Conservation (phyloP, 1,140 invertebrate genomes). For the Latrodectus geometricus region DNA sequence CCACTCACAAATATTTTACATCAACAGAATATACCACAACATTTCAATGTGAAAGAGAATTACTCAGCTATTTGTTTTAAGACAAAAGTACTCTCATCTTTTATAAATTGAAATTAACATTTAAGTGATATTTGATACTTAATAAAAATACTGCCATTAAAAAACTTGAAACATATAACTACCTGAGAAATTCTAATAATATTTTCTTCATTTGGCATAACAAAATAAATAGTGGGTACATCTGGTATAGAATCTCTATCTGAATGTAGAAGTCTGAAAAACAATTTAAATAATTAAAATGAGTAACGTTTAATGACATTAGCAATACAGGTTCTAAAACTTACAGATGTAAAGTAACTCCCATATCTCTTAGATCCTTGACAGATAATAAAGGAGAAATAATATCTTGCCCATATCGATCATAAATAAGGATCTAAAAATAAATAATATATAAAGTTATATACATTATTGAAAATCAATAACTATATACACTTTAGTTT, state of each 20-base stretch:
- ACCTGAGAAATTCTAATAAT: constrained; percentile 93
- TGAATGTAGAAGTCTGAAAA: constrained; percentile 84
- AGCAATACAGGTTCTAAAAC: constrained; percentile 64
- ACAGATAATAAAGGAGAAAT: constrained; percentile 96
- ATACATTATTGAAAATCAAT: not conserved
- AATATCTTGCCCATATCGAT: constrained; percentile 96
- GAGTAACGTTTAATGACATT: not conserved
- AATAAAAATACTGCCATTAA: too few relatives aligned
- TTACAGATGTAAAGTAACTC: constrained; percentile 97
- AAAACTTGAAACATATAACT: not conserved
- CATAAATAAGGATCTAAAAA: constrained; percentile 86
- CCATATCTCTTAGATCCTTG: constrained; percentile 94
- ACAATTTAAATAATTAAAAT: constrained; percentile 48
- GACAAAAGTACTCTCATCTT: too few relatives aligned
- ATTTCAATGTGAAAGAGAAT: too few relatives aligned
- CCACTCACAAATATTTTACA: too few relatives aligned
- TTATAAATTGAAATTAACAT: too few relatives aligned
- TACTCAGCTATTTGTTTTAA: too few relatives aligned
- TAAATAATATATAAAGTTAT: not conserved
- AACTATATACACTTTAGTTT: too few relatives aligned
- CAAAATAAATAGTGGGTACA: constrained; percentile 98
- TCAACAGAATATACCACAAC: too few relatives aligned
- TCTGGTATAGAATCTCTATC: constrained; percentile 96
- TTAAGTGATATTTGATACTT: too few relatives aligned
- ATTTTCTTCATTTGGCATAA: constrained; percentile 97